Base-by-base conservation (phyloP, 2,888 invertebrate species). In the Disparrhopalites patrizii region DNA sequence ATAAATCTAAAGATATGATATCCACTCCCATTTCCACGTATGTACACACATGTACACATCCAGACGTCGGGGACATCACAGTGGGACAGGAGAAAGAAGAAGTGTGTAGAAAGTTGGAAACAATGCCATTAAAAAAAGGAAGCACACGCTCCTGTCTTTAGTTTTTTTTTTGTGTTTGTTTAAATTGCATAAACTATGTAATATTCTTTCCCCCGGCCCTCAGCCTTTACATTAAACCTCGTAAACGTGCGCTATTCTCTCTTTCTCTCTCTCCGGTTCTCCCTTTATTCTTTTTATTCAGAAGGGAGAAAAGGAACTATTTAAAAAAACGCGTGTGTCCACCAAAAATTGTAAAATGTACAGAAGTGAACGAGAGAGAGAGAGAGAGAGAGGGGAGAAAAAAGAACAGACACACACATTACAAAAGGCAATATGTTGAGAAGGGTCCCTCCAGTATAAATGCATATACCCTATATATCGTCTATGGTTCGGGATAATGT, bases 111-210 rank as follows among this genome's bases (percentile, higher is more conserved):
- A 5, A 43, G n/a, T 43, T 43, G 43, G 20, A 43, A 43, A 43
- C n/a, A 43, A 43, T 43, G 20, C n/a, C n/a, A 3, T 47, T 23
- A 47, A 10, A 47, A 47, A 7, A 47, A 18, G 47, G 47, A 25
- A 47, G 47, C 8, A 10, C 23, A 47, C 15, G n/a, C 47, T n/a
- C n/a, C n/a, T 47, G 8, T 47, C 47, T 3, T 5, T 23, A 47
- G 47, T 47, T 47, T 47, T n/a, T n/a, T n/a, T n/a, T n/a, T n/a
- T 47, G 25, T 47, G 23, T 47, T 47, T 47, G 47, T 47, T 47
- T 47, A 47, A 47, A 3, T 47, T 47, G 47, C 40, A 18, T 40
- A 40, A 40, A 40, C 40, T 40, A 18, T n/a, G n/a, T n/a, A n/a
- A n/a, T n/a, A n/a, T n/a, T n/a, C n/a, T n/a, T n/a, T n/a, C n/a